phyloP scores from a whole-genome alignment of 2,888 invertebrate genomes.

The Diabrotica balteata region DNA sequence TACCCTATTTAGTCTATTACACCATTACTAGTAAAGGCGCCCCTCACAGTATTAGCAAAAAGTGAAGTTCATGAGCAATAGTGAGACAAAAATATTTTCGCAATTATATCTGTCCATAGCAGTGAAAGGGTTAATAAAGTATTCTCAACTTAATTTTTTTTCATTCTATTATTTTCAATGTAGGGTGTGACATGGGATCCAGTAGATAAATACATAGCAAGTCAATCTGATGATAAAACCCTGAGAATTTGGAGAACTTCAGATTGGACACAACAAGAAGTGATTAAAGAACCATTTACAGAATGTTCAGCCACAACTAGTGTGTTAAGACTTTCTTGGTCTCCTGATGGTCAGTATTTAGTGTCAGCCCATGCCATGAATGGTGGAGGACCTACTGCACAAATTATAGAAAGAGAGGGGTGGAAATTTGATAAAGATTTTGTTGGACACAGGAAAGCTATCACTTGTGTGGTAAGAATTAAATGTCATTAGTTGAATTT shows the following conservation, averaged over 20 bases:
- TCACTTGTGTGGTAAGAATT: conserved; percentile 82
- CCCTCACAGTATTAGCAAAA: too few relatives aligned
- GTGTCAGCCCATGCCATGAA: conserved; percentile 99
- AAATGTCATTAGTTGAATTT: background rate
- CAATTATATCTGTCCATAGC: too few relatives aligned
- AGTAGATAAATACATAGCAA: conserved; percentile 94
- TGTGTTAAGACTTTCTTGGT: conserved; percentile 93
- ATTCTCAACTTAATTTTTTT: too few relatives aligned
- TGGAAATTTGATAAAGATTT: conserved; percentile 97
- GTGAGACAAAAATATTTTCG: too few relatives aligned
- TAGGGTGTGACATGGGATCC: conserved; percentile 98
- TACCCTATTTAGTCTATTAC: too few relatives aligned
- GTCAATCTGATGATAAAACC: conserved; percentile 95
- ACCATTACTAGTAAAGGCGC: too few relatives aligned
- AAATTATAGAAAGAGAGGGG: conserved; percentile 91
- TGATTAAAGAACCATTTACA: conserved; percentile 90
- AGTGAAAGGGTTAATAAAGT: too few relatives aligned
- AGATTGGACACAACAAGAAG: conserved; percentile 90
- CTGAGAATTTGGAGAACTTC: conserved; percentile 94
- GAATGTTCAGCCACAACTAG: conserved; percentile 90
- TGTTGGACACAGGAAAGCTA: conserved; percentile 96
- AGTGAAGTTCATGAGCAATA: too few relatives aligned
- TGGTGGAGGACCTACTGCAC: conserved; percentile 95
- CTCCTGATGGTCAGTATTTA: conserved; percentile 96
- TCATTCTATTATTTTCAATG: conserved; percentile 10